Evolutionary conservation across 2,888 invertebrate species (phyloP), one percentile per base, ranked within the genome.

Genomic region (Hirtodrosophila cameraria): DNA sequence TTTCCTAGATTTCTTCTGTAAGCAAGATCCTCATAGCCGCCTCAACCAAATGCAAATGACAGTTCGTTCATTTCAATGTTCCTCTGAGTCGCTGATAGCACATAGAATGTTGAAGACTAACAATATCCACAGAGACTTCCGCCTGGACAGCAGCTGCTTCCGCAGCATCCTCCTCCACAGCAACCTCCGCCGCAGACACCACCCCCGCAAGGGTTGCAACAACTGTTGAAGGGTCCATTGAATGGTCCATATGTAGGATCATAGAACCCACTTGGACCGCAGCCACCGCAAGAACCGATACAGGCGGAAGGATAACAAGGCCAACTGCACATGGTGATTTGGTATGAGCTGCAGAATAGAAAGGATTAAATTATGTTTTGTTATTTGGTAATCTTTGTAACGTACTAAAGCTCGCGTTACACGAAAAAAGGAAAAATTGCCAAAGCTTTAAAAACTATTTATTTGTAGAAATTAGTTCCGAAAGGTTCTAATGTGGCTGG

Each of bases 271-370:
- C 83, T 82, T 2, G 79, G 79, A 0, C 39, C 70, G 8, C 70
- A 66, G 4, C 79, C 61, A 5, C 77, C 77, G 27, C 77, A 77
- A 1, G 71, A 38, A 13, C 63, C 64, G 3, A 77, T 53, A 8
- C 71, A 75, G 13, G 77, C 72, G 28, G 36, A 18, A 4, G 77
- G 77, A 57, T 72, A 80, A 55, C 82, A 80, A 3, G 77, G 77
- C 43, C 49, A 67, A 27, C 62, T 53, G 15, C 70, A 71, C 70
- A 71, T 71, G 6, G 7, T 54, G 57, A 46, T 3, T 46, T 46
- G 28, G 31, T 49, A 12, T 25, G 57, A 57, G 11, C 70, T 70
- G n/a, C n/a, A n/a, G n/a, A n/a, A 23, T 0, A 46, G 35, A 18
- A 3, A 1, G 13, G 4, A 38, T 38, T 2, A 1, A n/a, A 31